Percentiles rank a stretch among this genome's conserved stretches.
These are phyloP conservation scores for Drosophila demipolita DNA, from an alignment of 2,888 invertebrate genomes.

Conservation along the genomic window DNA sequence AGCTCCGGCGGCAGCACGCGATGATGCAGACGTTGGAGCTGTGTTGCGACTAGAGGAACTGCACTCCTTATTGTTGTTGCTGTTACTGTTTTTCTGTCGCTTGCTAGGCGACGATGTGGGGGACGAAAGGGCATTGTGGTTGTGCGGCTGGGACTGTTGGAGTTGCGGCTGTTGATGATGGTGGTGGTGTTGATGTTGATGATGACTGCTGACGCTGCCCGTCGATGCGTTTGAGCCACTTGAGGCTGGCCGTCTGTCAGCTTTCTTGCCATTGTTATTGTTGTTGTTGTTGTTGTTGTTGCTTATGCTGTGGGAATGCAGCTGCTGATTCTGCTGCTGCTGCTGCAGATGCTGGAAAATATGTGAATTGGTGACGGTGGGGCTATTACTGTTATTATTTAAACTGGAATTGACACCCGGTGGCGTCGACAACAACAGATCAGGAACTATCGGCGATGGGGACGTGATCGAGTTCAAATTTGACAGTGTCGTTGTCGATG, in stretches of 20 bases:
- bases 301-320: conserved; percentile 51
- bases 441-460: conserved; percentile 84
- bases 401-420: conserved; percentile 77
- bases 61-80: conserved; percentile 57
- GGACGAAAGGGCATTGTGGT: conserved; percentile 70
- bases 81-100: conserved; percentile 73
- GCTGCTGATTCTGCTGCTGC: conserved; percentile 48
- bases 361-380: conserved; percentile 51
- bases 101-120: conserved; percentile 83
- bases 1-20: conserved; percentile 50
- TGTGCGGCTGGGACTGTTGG: conserved; percentile 58
- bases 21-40: conserved; percentile 63
- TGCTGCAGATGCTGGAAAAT: conserved; percentile 52
- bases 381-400: conserved; percentile 55
- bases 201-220: conserved; percentile 37
- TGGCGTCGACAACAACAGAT: conserved; percentile 83
- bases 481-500: conserved; percentile 80
- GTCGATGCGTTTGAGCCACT: conserved; percentile 50
- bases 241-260: conserved; percentile 59
- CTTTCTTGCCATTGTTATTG: conserved; percentile 55
- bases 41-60: conserved; percentile 74
- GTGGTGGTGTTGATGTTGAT: conserved; percentile 60
- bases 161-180: conserved; percentile 57
- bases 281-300: conserved; percentile 43
- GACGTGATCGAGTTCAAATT: conserved; percentile 85